phyloP scores from a whole-genome alignment of 2,113 vertebrate species.

The Apus apus region DNA sequence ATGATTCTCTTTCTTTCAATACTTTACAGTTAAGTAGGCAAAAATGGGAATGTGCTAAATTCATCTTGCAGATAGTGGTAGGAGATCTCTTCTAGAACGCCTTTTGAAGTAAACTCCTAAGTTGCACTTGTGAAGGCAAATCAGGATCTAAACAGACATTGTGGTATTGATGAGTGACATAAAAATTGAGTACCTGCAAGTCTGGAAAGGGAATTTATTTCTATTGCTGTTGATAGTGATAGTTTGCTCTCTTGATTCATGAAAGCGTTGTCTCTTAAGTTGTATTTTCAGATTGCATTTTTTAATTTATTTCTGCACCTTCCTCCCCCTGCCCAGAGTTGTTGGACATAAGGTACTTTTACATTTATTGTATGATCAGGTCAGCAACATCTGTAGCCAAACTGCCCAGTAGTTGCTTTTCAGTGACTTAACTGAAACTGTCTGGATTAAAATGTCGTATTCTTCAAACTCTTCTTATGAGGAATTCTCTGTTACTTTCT shows the following conservation, averaged over 20 bases:
- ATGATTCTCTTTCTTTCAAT: background rate
- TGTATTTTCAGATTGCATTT: background rate
- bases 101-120: background rate
- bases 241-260: background rate
- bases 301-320: background rate
- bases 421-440: background rate
- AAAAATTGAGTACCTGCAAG: rapidly evolving
- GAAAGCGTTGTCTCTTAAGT: background rate
- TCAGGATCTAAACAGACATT: background rate
- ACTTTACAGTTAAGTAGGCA: background rate
- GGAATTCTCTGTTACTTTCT: background rate
- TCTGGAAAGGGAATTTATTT: background rate
- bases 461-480: background rate
- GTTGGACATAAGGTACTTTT: background rate
- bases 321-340: background rate
- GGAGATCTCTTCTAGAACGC: background rate
- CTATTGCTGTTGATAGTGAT: background rate
- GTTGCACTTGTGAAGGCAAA: background rate
- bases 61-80: background rate
- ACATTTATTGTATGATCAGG: background rate
- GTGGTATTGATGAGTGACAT: background rate
- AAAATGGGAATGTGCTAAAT: background rate
- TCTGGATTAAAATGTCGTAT: background rate
- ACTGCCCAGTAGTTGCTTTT: background rate
- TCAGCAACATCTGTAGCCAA: background rate